Evolutionary conservation across 2,797 vertebrate species (phyloP).

Genomic region (Danio tinwini): DNA sequence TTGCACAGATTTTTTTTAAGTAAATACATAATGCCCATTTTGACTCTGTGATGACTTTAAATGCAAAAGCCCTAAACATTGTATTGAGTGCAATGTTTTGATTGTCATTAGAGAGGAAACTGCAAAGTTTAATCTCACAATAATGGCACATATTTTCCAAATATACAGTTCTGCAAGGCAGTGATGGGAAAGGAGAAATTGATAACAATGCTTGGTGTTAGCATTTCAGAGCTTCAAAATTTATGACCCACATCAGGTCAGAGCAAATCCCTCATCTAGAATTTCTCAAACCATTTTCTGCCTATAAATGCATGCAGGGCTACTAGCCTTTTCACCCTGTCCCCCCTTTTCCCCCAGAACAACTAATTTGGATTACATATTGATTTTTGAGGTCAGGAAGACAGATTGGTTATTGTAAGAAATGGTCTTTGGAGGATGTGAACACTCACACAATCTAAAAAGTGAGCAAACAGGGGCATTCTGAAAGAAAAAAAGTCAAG

Average conservation of each 20-base stretch:
- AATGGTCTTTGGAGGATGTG: constrained; percentile 57
- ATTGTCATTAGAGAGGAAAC: not conserved
- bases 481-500: constrained; percentile 60
- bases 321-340: constrained; percentile 32
- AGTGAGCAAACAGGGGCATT: constrained; percentile 50
- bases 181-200: constrained; percentile 1
- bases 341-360: constrained; percentile 32
- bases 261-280: constrained; percentile 35
- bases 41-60: too few relatives aligned
- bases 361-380: constrained; percentile 64
- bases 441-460: constrained; percentile 55
- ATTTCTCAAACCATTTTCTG: constrained; percentile 50
- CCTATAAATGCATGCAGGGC: constrained; percentile 23
- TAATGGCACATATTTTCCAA: not conserved
- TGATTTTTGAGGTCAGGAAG: constrained; percentile 62
- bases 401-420: constrained; percentile 60
- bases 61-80: not conserved
- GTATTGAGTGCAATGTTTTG: not conserved
- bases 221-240: constrained; percentile 21
- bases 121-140: not conserved
- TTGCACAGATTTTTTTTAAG: too few relatives aligned
- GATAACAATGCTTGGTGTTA: constrained; percentile 3
- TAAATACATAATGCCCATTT: too few relatives aligned
- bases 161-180: not conserved
- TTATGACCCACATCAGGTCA: constrained; percentile 32